These are phyloP conservation scores for Excalfactoria chinensis DNA, from an alignment of 2,113 vertebrate genomes.

Conservation along the genomic window DNA sequence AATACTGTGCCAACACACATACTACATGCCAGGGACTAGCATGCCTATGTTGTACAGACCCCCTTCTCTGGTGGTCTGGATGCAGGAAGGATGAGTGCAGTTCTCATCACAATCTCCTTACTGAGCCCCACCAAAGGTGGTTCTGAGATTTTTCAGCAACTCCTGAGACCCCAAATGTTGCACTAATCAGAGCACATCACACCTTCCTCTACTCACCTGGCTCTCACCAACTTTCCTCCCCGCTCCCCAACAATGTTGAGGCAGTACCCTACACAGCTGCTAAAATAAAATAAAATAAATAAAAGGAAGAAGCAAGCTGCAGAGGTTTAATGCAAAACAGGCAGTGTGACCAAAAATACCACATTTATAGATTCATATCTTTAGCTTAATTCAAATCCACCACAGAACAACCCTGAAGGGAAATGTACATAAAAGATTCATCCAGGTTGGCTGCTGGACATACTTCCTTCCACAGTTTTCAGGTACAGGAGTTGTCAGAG, in stretches of 20 bases:
- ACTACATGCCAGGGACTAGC: too few relatives aligned
- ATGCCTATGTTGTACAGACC: background rate
- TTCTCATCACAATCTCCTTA: background rate
- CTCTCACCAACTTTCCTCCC: background rate
- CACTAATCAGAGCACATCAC: background rate
- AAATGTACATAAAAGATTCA: background rate
- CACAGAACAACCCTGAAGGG: background rate
- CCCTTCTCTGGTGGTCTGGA: background rate
- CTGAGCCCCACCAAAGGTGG: background rate
- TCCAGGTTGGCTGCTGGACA: background rate
- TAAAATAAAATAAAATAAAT: background rate
- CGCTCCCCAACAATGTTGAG: background rate
- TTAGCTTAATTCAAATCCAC: conserved; percentile 27
- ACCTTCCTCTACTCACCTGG: background rate
- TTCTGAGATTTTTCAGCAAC: background rate
- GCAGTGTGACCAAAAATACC: conserved; percentile 11
- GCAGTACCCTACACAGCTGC: background rate
- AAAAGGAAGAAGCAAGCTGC: background rate
- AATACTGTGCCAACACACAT: background rate
- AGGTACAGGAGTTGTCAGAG: background rate
- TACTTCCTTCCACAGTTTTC: background rate
- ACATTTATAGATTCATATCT: conserved; percentile 36
- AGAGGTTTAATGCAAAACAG: conserved; percentile 41
- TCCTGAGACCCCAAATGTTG: background rate
- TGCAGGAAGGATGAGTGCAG: background rate